Base-by-base conservation (phyloP, 2,797 vertebrate species). In the Lates japonicus region DNA sequence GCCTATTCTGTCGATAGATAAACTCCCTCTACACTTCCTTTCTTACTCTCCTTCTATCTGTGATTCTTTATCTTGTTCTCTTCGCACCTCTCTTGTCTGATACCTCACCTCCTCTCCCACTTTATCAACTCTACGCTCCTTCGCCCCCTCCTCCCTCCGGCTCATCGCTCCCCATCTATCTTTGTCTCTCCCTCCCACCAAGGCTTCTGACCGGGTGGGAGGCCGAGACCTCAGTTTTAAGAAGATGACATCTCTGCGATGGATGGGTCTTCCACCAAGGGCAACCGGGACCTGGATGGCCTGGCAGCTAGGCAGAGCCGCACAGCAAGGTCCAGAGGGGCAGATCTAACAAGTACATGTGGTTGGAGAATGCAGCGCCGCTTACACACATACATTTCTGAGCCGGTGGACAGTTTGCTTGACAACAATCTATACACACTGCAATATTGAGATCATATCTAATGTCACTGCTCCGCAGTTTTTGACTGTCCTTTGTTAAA, bases 311-410 rank as follows among this genome's bases (percentile, higher is more conserved):
- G n/a, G n/a, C n/a, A n/a, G n/a, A n/a, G n/a, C n/a, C 19, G 98
- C 97, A 67, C 98, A 98, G 93, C 97, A 98, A 98, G 92, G 96
- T 99, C 91, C 97, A 98, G 94, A 97, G 97, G 57, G 98, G 20
- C 98, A 98, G 90, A 97, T 99, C 87, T 87, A 99, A 97, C 95
- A 99, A 99, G 95, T 99, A 97, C 19, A 98, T 99, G 98, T 99
- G 90, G 94, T 97, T 92, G 83, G 76, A 87, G 70, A 78, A 63
- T 48, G 42, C 20, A 39, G 20, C 7, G 17, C 74, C 14, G 4
- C 66, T 41, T 69, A 35, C 71, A 66, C 76, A 70, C 69, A 61
- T n/a, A 57, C 62, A 35, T 58, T 49, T 81, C 42, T 76, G 78
- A 86, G 75, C 51, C 4, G 11, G 66, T 20, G 63, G 71, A 59